Evolutionary conservation across 1,140 invertebrate genomes (phyloP).

Genomic region (Limonius californicus): DNA sequence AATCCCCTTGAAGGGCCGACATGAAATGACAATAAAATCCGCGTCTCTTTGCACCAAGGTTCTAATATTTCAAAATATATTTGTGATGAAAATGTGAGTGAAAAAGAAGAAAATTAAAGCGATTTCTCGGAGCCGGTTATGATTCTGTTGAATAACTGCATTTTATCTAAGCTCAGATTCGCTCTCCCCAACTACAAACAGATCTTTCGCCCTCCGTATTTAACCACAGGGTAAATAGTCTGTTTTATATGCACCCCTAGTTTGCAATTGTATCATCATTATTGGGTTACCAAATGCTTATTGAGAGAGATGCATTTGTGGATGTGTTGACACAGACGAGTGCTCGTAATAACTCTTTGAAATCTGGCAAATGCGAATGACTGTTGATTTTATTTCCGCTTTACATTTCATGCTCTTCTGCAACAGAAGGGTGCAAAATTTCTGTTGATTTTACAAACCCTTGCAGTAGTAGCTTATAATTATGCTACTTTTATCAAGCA

Average conservation of each 20-base stretch:
- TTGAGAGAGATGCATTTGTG: background rate
- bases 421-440: too few relatives aligned
- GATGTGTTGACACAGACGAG: conserved; percentile 3
- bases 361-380: too few relatives aligned
- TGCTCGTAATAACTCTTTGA: too few relatives aligned
- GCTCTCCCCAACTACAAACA: background rate
- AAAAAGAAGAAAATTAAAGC: background rate
- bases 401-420: too few relatives aligned
- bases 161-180: conserved; percentile 2
- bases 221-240: background rate
- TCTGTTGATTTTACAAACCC: too few relatives aligned
- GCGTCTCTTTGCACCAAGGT: too few relatives aligned
- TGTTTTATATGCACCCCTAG: background rate
- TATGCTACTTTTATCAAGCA: too few relatives aligned
- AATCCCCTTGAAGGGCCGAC: too few relatives aligned
- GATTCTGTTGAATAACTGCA: background rate
- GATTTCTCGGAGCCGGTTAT: background rate
- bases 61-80: background rate
- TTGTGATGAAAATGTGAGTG: background rate
- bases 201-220: conserved; percentile 1
- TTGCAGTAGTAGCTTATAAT: too few relatives aligned
- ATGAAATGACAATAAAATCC: too few relatives aligned
- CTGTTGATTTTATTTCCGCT: too few relatives aligned
- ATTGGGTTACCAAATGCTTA: conserved; percentile 3
- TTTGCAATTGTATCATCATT: conserved; percentile 7